These are phyloP conservation scores for Cephalopholis sonnerati DNA, from an alignment of 2,113 vertebrate species.

Conservation along the genomic window DNA sequence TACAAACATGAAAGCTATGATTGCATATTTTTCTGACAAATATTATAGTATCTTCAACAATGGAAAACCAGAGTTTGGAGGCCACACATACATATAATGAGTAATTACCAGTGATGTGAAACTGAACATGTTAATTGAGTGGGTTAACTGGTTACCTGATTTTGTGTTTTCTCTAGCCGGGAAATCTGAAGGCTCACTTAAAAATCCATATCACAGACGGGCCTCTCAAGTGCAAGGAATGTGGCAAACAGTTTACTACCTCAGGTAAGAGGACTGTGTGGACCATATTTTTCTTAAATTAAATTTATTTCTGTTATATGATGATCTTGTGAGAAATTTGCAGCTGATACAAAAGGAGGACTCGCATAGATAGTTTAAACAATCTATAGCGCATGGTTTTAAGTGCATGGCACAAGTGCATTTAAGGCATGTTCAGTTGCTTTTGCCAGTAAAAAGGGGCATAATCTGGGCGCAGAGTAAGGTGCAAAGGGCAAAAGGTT, in stretches of 20 bases:
- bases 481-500: too few species aligned
- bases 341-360: not conserved
- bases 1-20: not conserved
- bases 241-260: slow-evolving; percentile 98
- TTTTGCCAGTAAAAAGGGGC: too few species aligned
- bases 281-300: not conserved
- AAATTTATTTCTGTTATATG: not conserved
- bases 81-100: not conserved
- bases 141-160: not conserved
- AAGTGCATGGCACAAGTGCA: too few species aligned
- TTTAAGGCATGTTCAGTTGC: too few species aligned
- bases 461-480: too few species aligned
- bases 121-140: not conserved
- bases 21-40: not conserved
- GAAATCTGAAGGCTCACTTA: slow-evolving; percentile 96
- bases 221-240: slow-evolving; percentile 96
- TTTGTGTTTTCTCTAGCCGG: slow-evolving; percentile 82
- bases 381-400: too few species aligned
- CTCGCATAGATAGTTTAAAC: too few species aligned
- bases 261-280: slow-evolving; percentile 87
- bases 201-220: slow-evolving; percentile 96
- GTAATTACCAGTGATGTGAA: not conserved
- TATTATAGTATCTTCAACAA: not conserved
- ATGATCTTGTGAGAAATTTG: not conserved
- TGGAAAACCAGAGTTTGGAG: not conserved